Percentiles rank a stretch among this genome's conserved stretches.
Conservation (phyloP, 64 coral and sea anemone species). For the Hydrozoanthus tunicans region DNA sequence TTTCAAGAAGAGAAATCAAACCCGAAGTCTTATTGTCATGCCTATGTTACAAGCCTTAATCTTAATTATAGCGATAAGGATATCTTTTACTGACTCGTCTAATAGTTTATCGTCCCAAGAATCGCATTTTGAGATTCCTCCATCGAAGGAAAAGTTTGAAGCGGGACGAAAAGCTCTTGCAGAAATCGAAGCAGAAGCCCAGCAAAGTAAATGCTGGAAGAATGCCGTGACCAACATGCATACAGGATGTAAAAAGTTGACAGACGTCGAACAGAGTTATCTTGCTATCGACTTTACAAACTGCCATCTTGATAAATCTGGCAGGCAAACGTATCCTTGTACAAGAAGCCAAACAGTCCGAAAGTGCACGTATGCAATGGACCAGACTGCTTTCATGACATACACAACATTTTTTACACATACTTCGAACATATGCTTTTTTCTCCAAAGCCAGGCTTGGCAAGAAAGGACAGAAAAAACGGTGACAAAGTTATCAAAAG, state of each 20-base stretch:
- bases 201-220: slow-evolving; percentile 87
- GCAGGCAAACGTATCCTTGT: slow-evolving; percentile 83
- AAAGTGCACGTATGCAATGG: slow-evolving; percentile 88
- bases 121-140: slow-evolving; percentile 67
- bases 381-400: slow-evolving; percentile 70
- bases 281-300: slow-evolving; percentile 94
- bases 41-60: not conserved
- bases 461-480: slow-evolving; percentile 90
- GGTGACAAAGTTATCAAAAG: slow-evolving; percentile 83
- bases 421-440: slow-evolving; percentile 94
- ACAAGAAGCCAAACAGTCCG: slow-evolving; percentile 70
- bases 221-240: slow-evolving; percentile 71
- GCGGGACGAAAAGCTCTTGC: slow-evolving; percentile 66
- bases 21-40: not conserved
- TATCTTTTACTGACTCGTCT: not conserved
- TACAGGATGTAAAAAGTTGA: slow-evolving; percentile 80
- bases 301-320: slow-evolving; percentile 93
- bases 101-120: not conserved
- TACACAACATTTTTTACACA: slow-evolving; percentile 99
- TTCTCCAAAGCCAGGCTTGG: slow-evolving; percentile 91
- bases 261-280: slow-evolving; percentile 95
- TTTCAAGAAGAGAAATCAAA: too few species aligned
- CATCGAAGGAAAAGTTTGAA: slow-evolving; percentile 63
- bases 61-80: not conserved
- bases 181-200: slow-evolving; percentile 66